Conservation (phyloP, 2,797 vertebrate species). For the Phrynocephalus forsythii region DNA sequence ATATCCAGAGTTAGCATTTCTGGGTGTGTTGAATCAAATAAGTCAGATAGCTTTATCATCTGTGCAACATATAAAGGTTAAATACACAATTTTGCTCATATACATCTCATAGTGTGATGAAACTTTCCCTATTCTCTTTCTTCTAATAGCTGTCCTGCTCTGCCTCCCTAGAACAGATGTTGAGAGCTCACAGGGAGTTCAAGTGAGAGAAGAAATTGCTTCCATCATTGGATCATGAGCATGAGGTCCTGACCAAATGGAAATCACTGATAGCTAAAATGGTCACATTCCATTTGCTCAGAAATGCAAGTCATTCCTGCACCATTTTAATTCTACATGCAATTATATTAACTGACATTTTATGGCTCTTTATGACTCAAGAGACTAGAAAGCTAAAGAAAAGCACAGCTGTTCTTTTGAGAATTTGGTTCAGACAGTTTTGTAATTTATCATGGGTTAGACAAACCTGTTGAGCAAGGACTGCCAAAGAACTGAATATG, state of each 20-base stretch:
- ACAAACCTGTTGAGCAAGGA: conserved; percentile 8
- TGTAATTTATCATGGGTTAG: background rate
- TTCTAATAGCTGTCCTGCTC: too few relatives aligned
- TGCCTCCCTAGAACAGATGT: too few relatives aligned
- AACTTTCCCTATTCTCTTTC: too few relatives aligned
- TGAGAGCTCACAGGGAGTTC: too few relatives aligned
- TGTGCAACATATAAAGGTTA: too few relatives aligned
- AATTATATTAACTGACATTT: conserved; percentile 68
- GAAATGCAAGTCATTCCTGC: conserved; percentile 43
- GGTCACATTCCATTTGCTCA: conserved; percentile 50
- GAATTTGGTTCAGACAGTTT: conserved; percentile 33
- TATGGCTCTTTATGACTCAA: conserved; percentile 51
- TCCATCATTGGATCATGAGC: conserved; percentile 34
- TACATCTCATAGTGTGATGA: too few relatives aligned
- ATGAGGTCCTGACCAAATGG: conserved; percentile 50
- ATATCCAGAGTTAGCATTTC: too few relatives aligned
- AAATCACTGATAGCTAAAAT: conserved; percentile 16
- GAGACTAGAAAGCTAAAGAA: conserved; percentile 44
- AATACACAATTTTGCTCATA: too few relatives aligned
- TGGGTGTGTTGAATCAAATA: too few relatives aligned
- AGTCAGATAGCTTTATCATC: too few relatives aligned
- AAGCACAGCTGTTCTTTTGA: conserved; percentile 51
- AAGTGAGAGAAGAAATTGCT: background rate
- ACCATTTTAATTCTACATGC: conserved; percentile 50
- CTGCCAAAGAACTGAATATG: conserved; percentile 30